Percentiles rank a stretch among this genome's conserved stretches.
Evolutionary conservation across 2,888 invertebrate species (phyloP).

Genomic region (Steromphala cineraria): DNA sequence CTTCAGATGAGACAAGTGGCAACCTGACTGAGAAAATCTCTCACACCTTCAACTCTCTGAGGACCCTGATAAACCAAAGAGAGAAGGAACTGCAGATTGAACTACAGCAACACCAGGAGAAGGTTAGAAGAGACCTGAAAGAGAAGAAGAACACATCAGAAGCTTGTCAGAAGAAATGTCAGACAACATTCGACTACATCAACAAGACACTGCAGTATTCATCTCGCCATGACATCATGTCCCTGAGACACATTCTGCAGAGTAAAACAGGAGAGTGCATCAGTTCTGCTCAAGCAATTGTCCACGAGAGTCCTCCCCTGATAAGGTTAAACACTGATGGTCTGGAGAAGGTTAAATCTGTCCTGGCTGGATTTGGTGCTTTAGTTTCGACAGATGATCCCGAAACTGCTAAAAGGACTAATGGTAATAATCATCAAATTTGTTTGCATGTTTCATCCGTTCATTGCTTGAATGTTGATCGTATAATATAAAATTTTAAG

Average conservation of each 20-base stretch:
- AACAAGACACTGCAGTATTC: neutral
- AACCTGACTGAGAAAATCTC: neutral
- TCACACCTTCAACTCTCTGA: neutral
- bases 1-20: neutral
- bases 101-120: neutral
- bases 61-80: neutral
- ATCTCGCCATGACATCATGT: neutral
- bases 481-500: too few species aligned
- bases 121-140: neutral
- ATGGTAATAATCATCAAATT: too few species aligned
- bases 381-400: too few species aligned
- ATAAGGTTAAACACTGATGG: neutral
- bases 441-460: too few species aligned
- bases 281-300: neutral
- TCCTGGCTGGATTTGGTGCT: neutral
- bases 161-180: neutral
- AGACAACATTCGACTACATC: neutral
- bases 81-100: neutral
- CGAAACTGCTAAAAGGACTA: too few species aligned
- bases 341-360: neutral
- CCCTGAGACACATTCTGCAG: neutral
- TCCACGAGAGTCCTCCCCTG: neutral
- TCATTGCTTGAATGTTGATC: too few species aligned
- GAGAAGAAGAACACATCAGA: neutral
- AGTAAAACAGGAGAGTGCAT: neutral